Evolutionary conservation across 2,888 invertebrate species (phyloP), one percentile per base, ranked within the genome.

Genomic region (Eupithecia vulgata): DNA sequence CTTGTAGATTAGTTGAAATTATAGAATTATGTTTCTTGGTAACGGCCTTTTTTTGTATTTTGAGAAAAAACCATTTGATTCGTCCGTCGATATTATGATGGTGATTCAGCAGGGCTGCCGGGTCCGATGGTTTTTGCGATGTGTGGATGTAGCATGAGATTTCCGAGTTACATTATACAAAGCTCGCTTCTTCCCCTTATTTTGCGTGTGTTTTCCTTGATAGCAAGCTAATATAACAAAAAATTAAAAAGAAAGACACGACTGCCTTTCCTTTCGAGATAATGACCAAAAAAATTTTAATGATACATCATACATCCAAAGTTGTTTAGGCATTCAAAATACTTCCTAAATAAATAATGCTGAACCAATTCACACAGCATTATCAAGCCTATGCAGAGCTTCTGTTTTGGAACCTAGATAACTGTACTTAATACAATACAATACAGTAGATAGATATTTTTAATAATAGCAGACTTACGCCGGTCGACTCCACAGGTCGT

Each of bases 1-100:
- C 82, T 84, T 84, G 85, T 80, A 85, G 88, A 90, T 91, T 89
- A 88, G 84, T 84, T 79, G 80, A 86, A 82, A 87, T 86, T 89
- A 88, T 86, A 81, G 84, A 83, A 88, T 88, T 89, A 88, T 75
- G 84, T 84, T 87, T 87, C 86, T 81, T 80, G 81, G 85, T 87
- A 87, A 85, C 84, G 78, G 79, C 69, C 66, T 78, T 78, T 80
- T n/a, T 77, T 77, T 37, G 69, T 42, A 59, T 74, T 77, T 70
- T 21, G 25, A 72, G 75, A 79, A 80, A 76, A 79, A 79, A 71
- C 64, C 70, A 74, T 80, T 68, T 80, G 82, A 84, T 83, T 80
- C 79, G 76, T 78, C 80, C 81, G 81, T 77, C 80, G 84, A 83
- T 84, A 82, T 83, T 83, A 72, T 75, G 68, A 74, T 73, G 74